Evolutionary conservation across 2,797 vertebrate genomes (phyloP), one percentile per base, ranked within the genome.

Genomic region (Orientallactaga sibirica): DNA sequence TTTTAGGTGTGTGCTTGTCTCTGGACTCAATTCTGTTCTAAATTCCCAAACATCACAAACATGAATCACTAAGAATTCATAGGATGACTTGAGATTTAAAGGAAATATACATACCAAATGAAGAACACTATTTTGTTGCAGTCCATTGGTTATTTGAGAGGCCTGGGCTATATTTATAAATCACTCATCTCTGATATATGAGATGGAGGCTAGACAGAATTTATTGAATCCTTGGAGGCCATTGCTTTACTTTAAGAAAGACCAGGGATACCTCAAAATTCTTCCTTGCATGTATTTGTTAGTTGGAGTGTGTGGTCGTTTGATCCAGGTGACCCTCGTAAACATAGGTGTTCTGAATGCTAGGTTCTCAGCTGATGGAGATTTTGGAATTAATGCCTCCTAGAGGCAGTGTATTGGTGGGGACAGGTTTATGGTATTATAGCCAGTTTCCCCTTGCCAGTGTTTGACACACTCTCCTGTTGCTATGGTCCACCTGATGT

Each of bases 161-260:
- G 11, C 8, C 29, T 48, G 16, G 68, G 7, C 5, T 81, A 14
- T 3, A 25, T 55, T 67, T 88, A 18, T 82, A 29, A 79, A 4
- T 5, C 41, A n/a, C 7, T 90, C 19, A 55, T 6, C 67, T 82
- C 25, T 66, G 2, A 24, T 67, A 0, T 14, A 7, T n/a, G 9
- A 20, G 29, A 58, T 29, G 10, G 0, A 3, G 3, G 10, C 2
- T 16, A 29, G 33, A 82, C 24, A 70, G 14, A 55, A 4, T 3
- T 7, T 0, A 6, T 15, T 22, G 4, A 20, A n/a, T 62, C 7
- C 1, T 77, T 41, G 4, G 24, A 75, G 11, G 25, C 0, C 0
- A 33, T 14, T 3, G 1, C 3, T 11, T 41, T 3, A 5, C 7
- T 41, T 48, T 92, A 16, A 19, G 43, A 78, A 14, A 81, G 19